Evolutionary conservation across 1,140 invertebrate species (phyloP), one percentile per base, ranked within the genome.

Genomic region (Lepidurus packardi): DNA sequence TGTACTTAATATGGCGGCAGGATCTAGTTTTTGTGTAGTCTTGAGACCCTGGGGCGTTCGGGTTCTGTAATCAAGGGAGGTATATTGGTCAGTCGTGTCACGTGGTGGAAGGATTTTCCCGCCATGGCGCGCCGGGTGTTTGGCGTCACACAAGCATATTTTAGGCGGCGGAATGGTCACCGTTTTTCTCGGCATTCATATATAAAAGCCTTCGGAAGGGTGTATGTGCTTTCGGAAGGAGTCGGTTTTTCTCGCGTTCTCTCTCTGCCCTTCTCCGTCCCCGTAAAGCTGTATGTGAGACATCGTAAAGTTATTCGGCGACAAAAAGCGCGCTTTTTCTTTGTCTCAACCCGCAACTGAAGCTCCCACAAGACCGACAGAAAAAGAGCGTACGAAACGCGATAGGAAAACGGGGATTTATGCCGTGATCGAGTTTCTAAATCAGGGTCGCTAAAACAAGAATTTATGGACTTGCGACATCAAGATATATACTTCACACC

Each of bases 41-140:
- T 21, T 13, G 16, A n/a, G 53, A 13, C 21, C 53, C 21, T 65
- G 21, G 53, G 53, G n/a, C 53, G 53, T 21, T 21, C 53, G n/a
- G 53, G 53, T 16, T 65, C 53, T n/a, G 53, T 65, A 65, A 65
- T 65, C 53, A 65, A 65, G 53, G 53, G 53, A 65, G 53, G 21
- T n/a, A 65, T 65, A 65, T 65, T 3, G 13, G 53, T 65, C 53
- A 65, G 53, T 65, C 53, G 21, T 65, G 53, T 65, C 53, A 65
- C 53, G 53, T 65, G 53, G 53, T 16, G 53, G 53, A 65, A 65
- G 53, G 53, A 4, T 65, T 65, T 65, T 65, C 53, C 53, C 53
- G 53, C 53, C 53, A 65, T 65, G 16, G 53, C 53, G 13, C 53
- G 53, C 53, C 53, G 53, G 53, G 53, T 65, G 53, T 65, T 65